Evolutionary conservation across 2,113 vertebrate genomes (phyloP), one percentile per base, ranked within the genome.

Genomic region (Dendropsophus ebraccatus): DNA sequence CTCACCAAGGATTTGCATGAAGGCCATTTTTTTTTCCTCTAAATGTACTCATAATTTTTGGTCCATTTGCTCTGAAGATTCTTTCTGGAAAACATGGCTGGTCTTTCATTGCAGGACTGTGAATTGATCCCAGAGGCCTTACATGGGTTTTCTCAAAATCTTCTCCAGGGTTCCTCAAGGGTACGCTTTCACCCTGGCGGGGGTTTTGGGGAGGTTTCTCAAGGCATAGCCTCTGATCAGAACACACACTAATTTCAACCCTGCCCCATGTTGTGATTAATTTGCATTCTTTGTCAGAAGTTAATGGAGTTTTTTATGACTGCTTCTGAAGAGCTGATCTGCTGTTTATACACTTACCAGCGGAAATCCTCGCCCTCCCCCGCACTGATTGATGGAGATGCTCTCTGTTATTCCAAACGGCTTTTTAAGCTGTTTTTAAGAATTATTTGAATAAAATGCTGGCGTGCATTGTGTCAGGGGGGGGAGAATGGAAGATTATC

Each of bases 221-320:
- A 54, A 87, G 78, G 95, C 95, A 95, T 98, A 98, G 97, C 98
- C 97, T 97, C 97, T 99, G 97, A 99, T 99, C 97, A 99, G 97
- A 81, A 81, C 50, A 72, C 78, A 62, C 96, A 97, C 98, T 99
- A 99, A 98, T 95, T 97, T 50, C 96, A 96, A 94, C 96, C 95
- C 95, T 96, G 97, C 97, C 97, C 97, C 97, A 98, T 98, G 97
- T 97, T 97, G 97, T 96, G 97, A 98, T 97, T 97, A 97, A 99
- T 99, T 98, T 98, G 97, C 97, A 98, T 99, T 97, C 96, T 96
- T 96, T 97, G 97, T 98, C 97, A 97, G 96, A 97, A 97, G 96
- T 97, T 99, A 99, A 99, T 99, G 97, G 97, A 97, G 96, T 97
- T 98, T 97, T 97, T 96, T 93, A 96, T 94, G 96, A 96, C 96